Percentiles rank a stretch among this genome's conserved stretches.
Conservation (phyloP, 2,113 vertebrate species). For the Athene noctua region DNA sequence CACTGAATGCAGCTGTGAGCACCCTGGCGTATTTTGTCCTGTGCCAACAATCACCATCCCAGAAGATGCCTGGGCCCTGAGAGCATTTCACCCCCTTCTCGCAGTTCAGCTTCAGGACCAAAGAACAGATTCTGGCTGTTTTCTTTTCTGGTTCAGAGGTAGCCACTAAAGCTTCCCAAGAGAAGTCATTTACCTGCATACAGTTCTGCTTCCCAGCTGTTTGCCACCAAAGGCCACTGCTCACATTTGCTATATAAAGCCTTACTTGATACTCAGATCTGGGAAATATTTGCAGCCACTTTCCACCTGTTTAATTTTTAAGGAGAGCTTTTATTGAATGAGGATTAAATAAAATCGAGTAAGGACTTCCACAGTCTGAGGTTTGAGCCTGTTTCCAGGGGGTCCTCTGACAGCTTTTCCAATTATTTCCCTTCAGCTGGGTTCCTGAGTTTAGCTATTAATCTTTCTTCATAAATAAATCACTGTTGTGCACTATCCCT, state of each 20-base stretch:
- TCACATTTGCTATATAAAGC: background rate
- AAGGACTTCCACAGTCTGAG: background rate
- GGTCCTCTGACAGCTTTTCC: conserved; percentile 8
- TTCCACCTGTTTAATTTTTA: conserved; percentile 6
- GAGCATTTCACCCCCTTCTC: background rate
- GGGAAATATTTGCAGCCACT: conserved; percentile 4
- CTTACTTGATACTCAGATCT: background rate
- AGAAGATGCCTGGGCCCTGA: background rate
- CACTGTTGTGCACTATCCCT: background rate
- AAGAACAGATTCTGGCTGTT: background rate
- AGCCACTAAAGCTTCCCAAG: background rate
- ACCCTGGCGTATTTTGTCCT: background rate
- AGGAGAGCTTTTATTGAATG: background rate
- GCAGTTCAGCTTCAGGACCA: background rate
- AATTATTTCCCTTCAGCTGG: conserved; percentile 28
- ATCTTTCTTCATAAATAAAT: conserved; percentile 32
- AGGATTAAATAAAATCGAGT: conserved; percentile 29
- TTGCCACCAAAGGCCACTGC: background rate
- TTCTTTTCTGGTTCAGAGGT: background rate
- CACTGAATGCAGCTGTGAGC: background rate
- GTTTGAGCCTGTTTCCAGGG: background rate
- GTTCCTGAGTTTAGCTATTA: conserved; percentile 9
- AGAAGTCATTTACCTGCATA: background rate
- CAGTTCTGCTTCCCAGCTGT: background rate
- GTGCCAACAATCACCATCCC: background rate